phyloP scores from a whole-genome alignment of 2,113 vertebrate genomes.

The Dicerorhinus sumatrensis region DNA sequence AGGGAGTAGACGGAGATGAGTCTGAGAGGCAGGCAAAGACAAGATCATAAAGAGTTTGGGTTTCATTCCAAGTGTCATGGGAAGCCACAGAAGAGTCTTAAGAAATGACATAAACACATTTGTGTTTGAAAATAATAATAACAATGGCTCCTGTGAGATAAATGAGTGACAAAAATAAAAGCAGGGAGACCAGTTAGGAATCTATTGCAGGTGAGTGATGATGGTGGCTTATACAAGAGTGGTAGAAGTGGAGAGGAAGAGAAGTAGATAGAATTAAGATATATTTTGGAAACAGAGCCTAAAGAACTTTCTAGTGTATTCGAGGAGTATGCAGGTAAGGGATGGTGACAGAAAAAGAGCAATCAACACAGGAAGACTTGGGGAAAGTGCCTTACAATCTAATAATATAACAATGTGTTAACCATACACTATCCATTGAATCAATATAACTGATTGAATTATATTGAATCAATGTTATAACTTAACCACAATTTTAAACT shows the following conservation, averaged over 20 bases:
- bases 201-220: not conserved
- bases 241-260: not conserved
- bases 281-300: not conserved
- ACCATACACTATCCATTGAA: not conserved
- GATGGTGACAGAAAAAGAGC: not conserved
- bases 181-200: not conserved
- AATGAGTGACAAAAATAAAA: not conserved
- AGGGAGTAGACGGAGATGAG: not conserved
- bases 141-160: not conserved
- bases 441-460: not conserved
- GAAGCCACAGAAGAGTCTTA: not conserved
- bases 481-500: conserved; percentile 10
- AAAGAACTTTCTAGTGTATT: not conserved
- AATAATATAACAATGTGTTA: not conserved
- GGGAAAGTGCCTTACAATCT: not conserved
- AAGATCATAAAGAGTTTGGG: not conserved
- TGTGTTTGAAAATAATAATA: not conserved
- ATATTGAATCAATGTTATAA: not conserved
- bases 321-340: not conserved
- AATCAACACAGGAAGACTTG: not conserved
- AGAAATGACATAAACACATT: not conserved
- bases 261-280: not conserved
- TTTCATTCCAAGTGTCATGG: not conserved
- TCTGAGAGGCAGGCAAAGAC: not conserved
- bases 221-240: not conserved